Evolutionary conservation across 64 coral and sea anemone species (phyloP).

Genomic region (Pachyseris speciosa): DNA sequence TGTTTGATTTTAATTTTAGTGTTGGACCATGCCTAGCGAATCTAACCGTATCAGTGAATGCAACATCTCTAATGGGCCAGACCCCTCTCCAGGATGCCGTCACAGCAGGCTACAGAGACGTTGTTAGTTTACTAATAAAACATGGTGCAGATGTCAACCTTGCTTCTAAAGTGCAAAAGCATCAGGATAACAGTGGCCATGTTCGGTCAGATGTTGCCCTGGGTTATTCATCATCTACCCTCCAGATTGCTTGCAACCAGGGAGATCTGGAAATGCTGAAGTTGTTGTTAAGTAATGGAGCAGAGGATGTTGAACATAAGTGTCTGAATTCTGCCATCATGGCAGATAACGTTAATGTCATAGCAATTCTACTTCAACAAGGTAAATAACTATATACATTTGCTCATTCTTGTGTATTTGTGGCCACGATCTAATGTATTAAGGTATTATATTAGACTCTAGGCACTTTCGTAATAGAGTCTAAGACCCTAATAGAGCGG

Average conservation of each 20-base stretch:
- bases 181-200: background rate
- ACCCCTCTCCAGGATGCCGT: constrained; percentile 90
- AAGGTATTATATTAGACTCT: no score
- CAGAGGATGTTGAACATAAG: constrained; percentile 77
- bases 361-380: constrained; percentile 74
- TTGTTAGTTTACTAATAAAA: constrained; percentile 71
- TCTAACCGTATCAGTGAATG: constrained; percentile 67
- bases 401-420: no score
- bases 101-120: constrained; percentile 79
- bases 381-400: constrained; percentile 53
- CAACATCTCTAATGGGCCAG: constrained; percentile 78
- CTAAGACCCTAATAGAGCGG: no score
- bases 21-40: constrained; percentile 77
- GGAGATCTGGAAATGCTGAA: constrained; percentile 76
- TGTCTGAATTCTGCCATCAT: constrained; percentile 74
- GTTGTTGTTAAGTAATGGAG: constrained; percentile 67
- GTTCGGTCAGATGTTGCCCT: background rate
- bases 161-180: constrained; percentile 34
- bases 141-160: constrained; percentile 79
- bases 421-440: no score
- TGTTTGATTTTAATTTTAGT: constrained; percentile 27
- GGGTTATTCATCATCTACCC: background rate
- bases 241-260: constrained; percentile 64
- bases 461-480: no score
- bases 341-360: constrained; percentile 67